phyloP scores from a whole-genome alignment of 2,113 vertebrate genomes.

The Noctilio leporinus region DNA sequence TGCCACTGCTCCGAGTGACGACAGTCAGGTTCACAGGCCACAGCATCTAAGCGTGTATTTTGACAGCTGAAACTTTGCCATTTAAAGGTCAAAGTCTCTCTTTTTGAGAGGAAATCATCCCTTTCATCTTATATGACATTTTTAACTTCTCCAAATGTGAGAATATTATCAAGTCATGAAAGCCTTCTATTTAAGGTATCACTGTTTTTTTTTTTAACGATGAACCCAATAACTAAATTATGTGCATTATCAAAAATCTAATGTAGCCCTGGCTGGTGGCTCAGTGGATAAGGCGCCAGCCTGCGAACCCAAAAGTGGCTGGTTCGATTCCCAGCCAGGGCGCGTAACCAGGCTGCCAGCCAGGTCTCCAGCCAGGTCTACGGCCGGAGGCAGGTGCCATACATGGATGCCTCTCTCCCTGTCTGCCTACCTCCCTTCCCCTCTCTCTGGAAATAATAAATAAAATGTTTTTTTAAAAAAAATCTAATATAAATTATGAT shows the following conservation, averaged over 20 bases:
- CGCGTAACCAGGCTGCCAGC: no score
- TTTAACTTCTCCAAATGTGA: neutral
- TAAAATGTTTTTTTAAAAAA: no score
- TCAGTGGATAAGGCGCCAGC: no score
- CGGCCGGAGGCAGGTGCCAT: no score
- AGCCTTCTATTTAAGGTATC: neutral
- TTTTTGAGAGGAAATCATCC: neutral
- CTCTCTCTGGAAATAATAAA: no score
- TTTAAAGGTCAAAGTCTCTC: conserved; percentile 64
- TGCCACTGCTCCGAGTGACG: neutral
- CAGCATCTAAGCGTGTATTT: conserved; percentile 11
- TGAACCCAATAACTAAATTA: neutral
- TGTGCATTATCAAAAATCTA: neutral
- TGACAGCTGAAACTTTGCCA: conserved; percentile 62
- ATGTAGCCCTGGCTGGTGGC: no score
- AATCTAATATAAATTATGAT: no score
- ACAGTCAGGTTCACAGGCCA: conserved; percentile 56
- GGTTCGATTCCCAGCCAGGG: no score
- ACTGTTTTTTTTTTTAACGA: neutral
- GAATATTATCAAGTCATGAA: neutral
- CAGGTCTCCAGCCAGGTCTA: no score
- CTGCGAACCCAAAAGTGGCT: no score
- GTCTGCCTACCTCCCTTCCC: no score
- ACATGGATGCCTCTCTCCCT: no score
- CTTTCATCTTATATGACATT: conserved; percentile 39